These are phyloP conservation scores for Temnopleurus reevesii DNA, from an alignment of 53 echinoderm and acorn worm genomes.

Conservation along the genomic window DNA sequence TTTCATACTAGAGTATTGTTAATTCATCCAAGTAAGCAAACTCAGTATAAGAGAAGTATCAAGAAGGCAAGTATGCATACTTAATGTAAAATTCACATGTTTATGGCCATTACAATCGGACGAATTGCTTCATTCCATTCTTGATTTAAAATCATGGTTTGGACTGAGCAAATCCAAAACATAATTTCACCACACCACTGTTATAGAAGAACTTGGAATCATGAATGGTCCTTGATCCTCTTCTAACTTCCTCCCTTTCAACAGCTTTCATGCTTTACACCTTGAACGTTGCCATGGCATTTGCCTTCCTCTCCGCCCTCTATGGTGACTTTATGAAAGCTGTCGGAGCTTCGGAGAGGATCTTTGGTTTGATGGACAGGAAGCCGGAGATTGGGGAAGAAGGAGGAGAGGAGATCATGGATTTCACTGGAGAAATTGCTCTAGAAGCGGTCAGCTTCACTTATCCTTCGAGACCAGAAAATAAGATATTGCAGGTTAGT, in stretches of 20 bases:
- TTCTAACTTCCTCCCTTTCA: not conserved
- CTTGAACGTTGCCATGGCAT: constrained; percentile 96
- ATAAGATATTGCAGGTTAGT: constrained; percentile 84
- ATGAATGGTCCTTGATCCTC: too few species aligned
- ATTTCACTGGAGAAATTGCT: constrained; percentile 74
- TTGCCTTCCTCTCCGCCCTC: constrained; percentile 91
- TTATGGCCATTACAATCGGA: too few species aligned
- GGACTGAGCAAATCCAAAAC: too few species aligned
- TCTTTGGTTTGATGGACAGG: constrained; percentile 93
- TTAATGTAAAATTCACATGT: too few species aligned
- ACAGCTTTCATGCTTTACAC: constrained; percentile 99
- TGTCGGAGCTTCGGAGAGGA: constrained; percentile 87
- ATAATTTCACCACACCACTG: too few species aligned
- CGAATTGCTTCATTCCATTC: too few species aligned
- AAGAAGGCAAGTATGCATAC: too few species aligned
- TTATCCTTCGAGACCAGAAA: constrained; percentile 94
- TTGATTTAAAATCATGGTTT: too few species aligned
- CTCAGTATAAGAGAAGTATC: too few species aligned
- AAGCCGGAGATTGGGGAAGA: constrained; percentile 71
- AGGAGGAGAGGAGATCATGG: constrained; percentile 72
- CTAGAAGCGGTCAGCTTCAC: constrained; percentile 78
- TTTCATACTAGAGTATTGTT: too few species aligned
- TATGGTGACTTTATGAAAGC: constrained; percentile 99
- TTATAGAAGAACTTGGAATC: too few species aligned
- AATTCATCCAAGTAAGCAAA: too few species aligned